Evolutionary conservation across 53 echinoderm and acorn worm genomes (phyloP).

Genomic region (Holothuria scabra): DNA sequence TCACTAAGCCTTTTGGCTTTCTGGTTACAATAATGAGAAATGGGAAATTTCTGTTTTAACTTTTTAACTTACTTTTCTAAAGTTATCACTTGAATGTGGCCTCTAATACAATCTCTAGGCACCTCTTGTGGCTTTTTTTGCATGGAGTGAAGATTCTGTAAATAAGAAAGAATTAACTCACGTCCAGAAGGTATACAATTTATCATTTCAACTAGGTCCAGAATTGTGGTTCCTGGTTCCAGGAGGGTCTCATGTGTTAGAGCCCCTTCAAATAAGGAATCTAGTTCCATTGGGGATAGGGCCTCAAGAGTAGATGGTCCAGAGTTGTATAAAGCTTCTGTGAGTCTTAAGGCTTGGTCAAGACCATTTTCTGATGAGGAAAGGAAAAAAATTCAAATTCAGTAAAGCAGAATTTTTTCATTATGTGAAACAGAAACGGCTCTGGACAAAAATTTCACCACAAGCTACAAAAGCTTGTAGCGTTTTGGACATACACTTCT

Average conservation of each 20-base stretch:
- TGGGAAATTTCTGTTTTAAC: no score
- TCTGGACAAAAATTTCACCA: no score
- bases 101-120: no score
- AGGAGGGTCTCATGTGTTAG: constrained; percentile 59
- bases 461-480: no score
- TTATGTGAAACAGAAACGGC: no score
- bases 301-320: constrained; percentile 60
- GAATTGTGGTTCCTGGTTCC: constrained; percentile 79
- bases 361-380: constrained; percentile 71
- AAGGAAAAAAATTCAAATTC: no score
- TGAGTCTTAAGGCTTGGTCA: constrained; percentile 69
- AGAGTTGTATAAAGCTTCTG: constrained; percentile 81
- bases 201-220: constrained; percentile 66
- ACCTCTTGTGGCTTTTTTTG: background rate
- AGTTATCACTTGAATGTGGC: no score
- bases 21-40: no score
- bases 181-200: constrained; percentile 81
- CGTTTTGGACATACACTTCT: no score
- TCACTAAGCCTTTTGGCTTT: no score
- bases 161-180: constrained; percentile 21
- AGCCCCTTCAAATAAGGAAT: constrained; percentile 75
- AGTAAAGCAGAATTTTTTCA: no score
- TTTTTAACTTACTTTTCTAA: no score
- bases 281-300: constrained; percentile 63
- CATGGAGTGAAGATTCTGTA: background rate